Base-by-base conservation (phyloP, 2,797 vertebrate species). In the Megalops cyprinoides region DNA sequence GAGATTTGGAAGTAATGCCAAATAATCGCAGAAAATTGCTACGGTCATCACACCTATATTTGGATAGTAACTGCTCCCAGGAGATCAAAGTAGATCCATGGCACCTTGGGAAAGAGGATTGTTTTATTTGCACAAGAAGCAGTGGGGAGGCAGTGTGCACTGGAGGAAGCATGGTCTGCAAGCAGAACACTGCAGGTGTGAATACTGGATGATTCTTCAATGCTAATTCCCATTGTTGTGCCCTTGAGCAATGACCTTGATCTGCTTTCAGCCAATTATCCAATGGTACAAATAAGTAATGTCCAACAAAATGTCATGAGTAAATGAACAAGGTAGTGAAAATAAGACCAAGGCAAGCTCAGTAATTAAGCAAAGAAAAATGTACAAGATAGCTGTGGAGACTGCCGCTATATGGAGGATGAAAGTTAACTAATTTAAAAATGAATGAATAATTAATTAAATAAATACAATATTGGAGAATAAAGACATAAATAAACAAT, bases 1-100 rank as follows among this genome's bases (percentile, higher is more conserved):
- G 48, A 81, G 74, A 69, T 60, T 37, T 71, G 62, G 51, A 56
- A 65, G 81, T 73, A 51, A 51, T 18, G 58, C 53, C 65, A 71
- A 9, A 58, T 82, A 25, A 78, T 48, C 51, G 49, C 18, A 58
- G 60, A 77, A 42, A 77, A 37, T 49, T 51, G 34, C 60, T 15
- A 8, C 14, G 69, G 25, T 79, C 78, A 65, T 79, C 78, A 73
- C 48, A 49, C 44, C 28, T 28, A 48, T 25, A n/a, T 73, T 55
- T 53, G 31, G 37, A 31, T 34, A 34, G 42, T 39, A 23, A 23
- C 37, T 69, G 0, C 10, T 49, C 56, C 25, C 31, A 42, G 34
- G 65, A 65, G 77, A 4, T n/a, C 18, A n/a, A 37, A 28, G 48
- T n/a, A 73, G 39, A 60, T 76, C 28, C 18, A 28, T 76, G 55